Base-by-base conservation (phyloP, 1,140 invertebrate species). In the Scaptomyza pallida region DNA sequence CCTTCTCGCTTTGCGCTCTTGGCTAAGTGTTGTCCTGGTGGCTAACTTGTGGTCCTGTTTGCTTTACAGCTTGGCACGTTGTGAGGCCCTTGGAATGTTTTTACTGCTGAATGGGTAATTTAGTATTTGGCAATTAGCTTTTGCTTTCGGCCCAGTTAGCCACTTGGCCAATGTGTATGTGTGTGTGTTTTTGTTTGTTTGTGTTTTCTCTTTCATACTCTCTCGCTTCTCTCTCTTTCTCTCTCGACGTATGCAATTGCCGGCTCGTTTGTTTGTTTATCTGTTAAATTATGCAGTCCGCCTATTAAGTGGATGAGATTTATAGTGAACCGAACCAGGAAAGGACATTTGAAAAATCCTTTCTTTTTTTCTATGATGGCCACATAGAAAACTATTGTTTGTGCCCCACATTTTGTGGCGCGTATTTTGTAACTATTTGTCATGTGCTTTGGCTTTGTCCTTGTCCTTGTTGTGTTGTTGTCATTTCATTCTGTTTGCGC, bases 81-180 rank as follows among this genome's bases (percentile, higher is more conserved):
- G 57, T 50, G 50, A 82, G 67, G 63, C 57, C 59, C 77, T 69
- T 51, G 64, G 65, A 81, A 77, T 85, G 81, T 85, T 85, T 85
- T 85, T 85, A 85, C 81, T 86, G 82, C 81, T 88, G 81, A 86
- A 86, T 86, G 82, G 81, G 82, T 86, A 86, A 86, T 86, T 86
- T 86, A 86, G 82, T 86, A 86, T 86, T 86, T 86, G 81, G 81
- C 81, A 86, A 86, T 86, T 86, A 86, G 81, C 81, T 86, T 88
- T 86, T 86, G 81, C 81, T 81, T 86, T 85, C 69, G 73, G 77
- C 23, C 56, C 65, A 52, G 30, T 69, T 61, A 44, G 45, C 62
- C 41, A 57, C 21, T 52, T 41, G 47, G 15, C 17, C 17, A 51
- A 17, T 13, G 52, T 37, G 19, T 72, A 47, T 43, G 37, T 43